These are phyloP conservation scores for Brenthis ino DNA, from an alignment of 2,888 invertebrate genomes.

Conservation along the genomic window DNA sequence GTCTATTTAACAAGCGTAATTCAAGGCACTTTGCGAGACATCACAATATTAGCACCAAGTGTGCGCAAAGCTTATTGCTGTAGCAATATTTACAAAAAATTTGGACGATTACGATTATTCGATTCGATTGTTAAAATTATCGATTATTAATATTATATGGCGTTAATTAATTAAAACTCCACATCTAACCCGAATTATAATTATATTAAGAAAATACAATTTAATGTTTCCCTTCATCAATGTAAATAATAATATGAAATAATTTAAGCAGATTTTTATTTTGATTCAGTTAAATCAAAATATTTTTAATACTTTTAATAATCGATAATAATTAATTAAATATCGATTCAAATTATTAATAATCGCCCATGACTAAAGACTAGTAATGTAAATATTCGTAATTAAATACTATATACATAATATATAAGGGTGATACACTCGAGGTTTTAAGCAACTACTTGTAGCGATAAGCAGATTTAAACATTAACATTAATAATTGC, in stretches of 20 bases:
- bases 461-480: conserved; percentile 41
- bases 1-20: conserved; percentile 33
- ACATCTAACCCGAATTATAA: too few relatives aligned
- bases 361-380: conserved; percentile 43
- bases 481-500: background rate
- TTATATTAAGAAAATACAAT: too few relatives aligned
- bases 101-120: conserved; percentile 17
- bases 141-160: too few relatives aligned
- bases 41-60: conserved; percentile 41
- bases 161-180: too few relatives aligned
- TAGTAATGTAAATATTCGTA: conserved; percentile 40
- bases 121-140: too few relatives aligned
- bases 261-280: background rate
- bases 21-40: conserved; percentile 39
- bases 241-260: background rate
- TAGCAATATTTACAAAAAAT: conserved; percentile 18
- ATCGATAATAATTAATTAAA: too few relatives aligned
- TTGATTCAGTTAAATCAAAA: background rate
- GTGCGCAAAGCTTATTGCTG: conserved; percentile 19
- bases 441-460: conserved; percentile 58
- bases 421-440: conserved; percentile 66
- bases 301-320: too few relatives aligned
- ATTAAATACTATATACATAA: conserved; percentile 40
- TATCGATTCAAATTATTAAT: background rate
- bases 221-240: background rate